A percentile compares a stretch with the other conserved stretches of the same genome.
These are phyloP conservation scores for Phrynocephalus forsythii DNA, from an alignment of 2,797 vertebrate genomes.

Conservation along the genomic window DNA sequence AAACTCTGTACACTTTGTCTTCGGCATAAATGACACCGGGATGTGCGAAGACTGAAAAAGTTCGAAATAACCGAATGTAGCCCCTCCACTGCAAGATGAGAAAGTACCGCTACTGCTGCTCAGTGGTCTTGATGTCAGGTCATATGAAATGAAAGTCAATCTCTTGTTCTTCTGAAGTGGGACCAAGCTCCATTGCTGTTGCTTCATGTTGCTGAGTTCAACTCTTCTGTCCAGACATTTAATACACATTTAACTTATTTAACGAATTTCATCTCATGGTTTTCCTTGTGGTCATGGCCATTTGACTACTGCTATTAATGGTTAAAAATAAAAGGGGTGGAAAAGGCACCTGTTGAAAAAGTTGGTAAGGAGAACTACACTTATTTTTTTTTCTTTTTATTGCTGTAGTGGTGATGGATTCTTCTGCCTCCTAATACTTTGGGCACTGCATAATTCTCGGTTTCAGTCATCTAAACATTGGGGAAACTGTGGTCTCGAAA, in stretches of 20 bases:
- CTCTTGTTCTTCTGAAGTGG: constrained; percentile 73
- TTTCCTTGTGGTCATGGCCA: constrained; percentile 73
- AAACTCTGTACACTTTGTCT: constrained; percentile 47
- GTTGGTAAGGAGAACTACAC: constrained; percentile 70
- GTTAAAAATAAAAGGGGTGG: constrained; percentile 43
- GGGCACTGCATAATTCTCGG: constrained; percentile 75
- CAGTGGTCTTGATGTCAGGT: constrained; percentile 37
- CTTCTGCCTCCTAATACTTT: constrained; percentile 68
- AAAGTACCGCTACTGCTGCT: not conserved
- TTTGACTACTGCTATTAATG: constrained; percentile 56
- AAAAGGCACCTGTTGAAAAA: constrained; percentile 57
- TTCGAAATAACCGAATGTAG: constrained; percentile 43
- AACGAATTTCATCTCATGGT: constrained; percentile 83
- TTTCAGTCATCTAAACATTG: constrained; percentile 68
- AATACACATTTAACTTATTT: constrained; percentile 81
- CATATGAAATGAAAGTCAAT: constrained; percentile 43
- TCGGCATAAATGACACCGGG: constrained; percentile 58
- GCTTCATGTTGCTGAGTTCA: constrained; percentile 71
- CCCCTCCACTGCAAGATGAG: constrained; percentile 28
- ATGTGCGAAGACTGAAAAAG: constrained; percentile 53
- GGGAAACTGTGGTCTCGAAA: constrained; percentile 80
- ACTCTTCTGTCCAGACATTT: constrained; percentile 71
- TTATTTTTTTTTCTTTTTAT: constrained; percentile 71
- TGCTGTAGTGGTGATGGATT: constrained; percentile 78
- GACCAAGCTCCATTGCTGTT: constrained; percentile 76